Percentiles rank a stretch among this genome's conserved stretches.
Evolutionary conservation across 2,888 invertebrate genomes (phyloP).

Genomic region (Lissonota sp.): DNA sequence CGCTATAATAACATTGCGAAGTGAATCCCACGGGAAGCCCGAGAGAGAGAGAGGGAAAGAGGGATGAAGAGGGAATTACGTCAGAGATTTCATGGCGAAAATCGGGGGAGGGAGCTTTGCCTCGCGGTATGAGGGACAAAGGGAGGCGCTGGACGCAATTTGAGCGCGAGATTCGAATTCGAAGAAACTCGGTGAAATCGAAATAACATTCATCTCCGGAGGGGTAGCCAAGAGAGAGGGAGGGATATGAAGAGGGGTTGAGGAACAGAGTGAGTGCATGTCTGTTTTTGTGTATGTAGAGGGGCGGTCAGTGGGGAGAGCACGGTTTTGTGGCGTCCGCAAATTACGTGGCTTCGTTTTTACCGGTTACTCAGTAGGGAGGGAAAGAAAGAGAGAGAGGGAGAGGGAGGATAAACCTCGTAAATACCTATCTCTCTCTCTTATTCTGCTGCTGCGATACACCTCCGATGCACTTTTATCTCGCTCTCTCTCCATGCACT

Average conservation of each 20-base stretch:
- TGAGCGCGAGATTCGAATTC: constrained; percentile 55
- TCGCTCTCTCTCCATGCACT: constrained; percentile 28
- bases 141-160: constrained; percentile 38
- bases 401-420: constrained; percentile 20
- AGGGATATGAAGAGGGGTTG: neutral
- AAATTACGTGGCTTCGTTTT: constrained; percentile 66
- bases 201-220: constrained; percentile 58
- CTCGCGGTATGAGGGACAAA: constrained; percentile 9
- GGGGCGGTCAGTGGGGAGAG: constrained; percentile 49
- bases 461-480: constrained; percentile 55
- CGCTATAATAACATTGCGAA: constrained; percentile 2
- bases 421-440: constrained; percentile 62
- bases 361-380: constrained; percentile 61
- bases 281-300: constrained; percentile 16
- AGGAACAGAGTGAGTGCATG: neutral
- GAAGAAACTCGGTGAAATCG: constrained; percentile 64
- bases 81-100: neutral
- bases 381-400: constrained; percentile 9
- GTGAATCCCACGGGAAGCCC: neutral
- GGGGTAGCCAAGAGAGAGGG: constrained; percentile 12
- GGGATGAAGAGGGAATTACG: no score
- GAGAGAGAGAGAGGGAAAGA: neutral
- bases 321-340: constrained; percentile 60
- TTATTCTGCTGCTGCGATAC: constrained; percentile 57
- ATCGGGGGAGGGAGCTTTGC: constrained; percentile 5